These are phyloP conservation scores for Cyphomyrus discorhynchus DNA, from an alignment of 2,113 vertebrate species.

Conservation along the genomic window DNA sequence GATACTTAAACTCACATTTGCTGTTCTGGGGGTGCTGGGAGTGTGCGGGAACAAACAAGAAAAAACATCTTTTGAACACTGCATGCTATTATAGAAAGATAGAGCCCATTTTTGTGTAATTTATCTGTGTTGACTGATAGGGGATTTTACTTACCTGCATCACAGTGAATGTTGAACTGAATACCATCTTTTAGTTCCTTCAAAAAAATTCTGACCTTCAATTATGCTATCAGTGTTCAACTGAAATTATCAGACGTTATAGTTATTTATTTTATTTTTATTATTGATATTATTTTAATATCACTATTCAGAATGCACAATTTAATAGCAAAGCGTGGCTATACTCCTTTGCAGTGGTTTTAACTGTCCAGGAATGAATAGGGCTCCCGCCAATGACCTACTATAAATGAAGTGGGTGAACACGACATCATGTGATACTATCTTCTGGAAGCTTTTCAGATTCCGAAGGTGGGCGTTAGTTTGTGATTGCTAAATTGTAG, in stretches of 20 bases:
- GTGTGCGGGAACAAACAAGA: neutral
- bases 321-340: neutral
- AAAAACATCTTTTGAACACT: neutral
- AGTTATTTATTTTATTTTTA: neutral
- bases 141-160: neutral
- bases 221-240: neutral
- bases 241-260: neutral
- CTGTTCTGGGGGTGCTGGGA: neutral
- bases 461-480: neutral
- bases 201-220: neutral
- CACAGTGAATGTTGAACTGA: neutral
- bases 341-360: neutral
- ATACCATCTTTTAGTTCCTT: neutral
- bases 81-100: neutral
- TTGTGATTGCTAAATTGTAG: conserved; percentile 1
- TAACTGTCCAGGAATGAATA: neutral
- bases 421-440: neutral
- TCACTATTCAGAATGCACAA: neutral
- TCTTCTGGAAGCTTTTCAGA: neutral
- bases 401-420: neutral
- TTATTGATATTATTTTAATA: neutral
- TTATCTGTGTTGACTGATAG: neutral
- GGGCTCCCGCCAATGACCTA: neutral
- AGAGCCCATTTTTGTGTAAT: neutral
- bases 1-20: neutral